Conservation (phyloP, 2,113 vertebrate genomes). For the Heterotis niloticus region DNA sequence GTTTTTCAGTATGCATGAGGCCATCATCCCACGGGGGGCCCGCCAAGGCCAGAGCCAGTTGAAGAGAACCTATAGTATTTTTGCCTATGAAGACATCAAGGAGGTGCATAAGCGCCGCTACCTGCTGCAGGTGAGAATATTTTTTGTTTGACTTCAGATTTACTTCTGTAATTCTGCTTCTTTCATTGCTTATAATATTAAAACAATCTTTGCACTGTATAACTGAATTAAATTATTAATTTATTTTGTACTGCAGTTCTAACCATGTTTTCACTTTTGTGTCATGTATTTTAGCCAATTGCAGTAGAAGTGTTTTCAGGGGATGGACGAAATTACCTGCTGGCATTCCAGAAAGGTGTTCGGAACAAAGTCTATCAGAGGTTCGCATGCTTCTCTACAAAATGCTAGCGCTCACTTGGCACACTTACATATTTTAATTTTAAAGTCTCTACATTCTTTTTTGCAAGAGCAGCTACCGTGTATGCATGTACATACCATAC, state of each 20-base stretch:
- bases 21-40: conserved; percentile 93
- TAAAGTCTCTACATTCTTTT: too few species aligned
- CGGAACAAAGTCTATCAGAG: conserved; percentile 99
- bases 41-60: conserved; percentile 91
- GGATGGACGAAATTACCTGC: conserved; percentile 93
- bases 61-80: conserved; percentile 94
- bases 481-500: not conserved
- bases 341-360: conserved; percentile 95
- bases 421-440: too few species aligned
- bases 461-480: too few species aligned
- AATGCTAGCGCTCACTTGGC: too few species aligned
- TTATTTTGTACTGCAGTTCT: too few species aligned
- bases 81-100: conserved; percentile 96
- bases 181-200: too few species aligned
- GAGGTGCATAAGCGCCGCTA: conserved; percentile 97
- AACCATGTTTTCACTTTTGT: too few species aligned
- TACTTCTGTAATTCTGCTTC: too few species aligned
- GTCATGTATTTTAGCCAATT: conserved; percentile 74
- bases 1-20: conserved; percentile 81
- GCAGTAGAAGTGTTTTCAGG: conserved; percentile 97
- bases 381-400: conserved; percentile 51
- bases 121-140: conserved; percentile 84
- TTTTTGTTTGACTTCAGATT: too few species aligned
- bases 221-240: too few species aligned
- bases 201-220: too few species aligned